phyloP scores from a whole-genome alignment of 2,797 vertebrate genomes.

The Gallinago solitaria region DNA sequence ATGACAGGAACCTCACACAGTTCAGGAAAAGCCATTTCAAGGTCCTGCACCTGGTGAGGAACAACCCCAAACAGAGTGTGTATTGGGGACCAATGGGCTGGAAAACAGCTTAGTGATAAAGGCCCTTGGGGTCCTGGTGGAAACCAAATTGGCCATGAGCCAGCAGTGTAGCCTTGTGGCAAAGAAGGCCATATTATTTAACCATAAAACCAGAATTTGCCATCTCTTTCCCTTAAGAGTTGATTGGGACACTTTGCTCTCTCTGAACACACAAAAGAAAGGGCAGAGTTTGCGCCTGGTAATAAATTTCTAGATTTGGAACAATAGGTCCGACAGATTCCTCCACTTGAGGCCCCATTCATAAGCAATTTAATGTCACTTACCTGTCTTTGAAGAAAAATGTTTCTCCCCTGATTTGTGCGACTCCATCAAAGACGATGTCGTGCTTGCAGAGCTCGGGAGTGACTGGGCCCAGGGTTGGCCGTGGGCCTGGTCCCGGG shows the following conservation, averaged over 20 bases:
- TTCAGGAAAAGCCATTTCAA: neutral
- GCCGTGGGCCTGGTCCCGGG: slow-evolving; percentile 76
- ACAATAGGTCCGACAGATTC: neutral
- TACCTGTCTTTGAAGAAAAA: slow-evolving; percentile 99
- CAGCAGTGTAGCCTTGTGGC: neutral
- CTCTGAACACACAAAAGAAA: neutral
- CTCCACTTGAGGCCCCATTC: neutral
- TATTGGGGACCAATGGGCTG: neutral
- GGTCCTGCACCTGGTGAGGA: neutral
- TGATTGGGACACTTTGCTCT: neutral
- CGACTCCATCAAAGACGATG: slow-evolving; percentile 90
- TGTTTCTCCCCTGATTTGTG: slow-evolving; percentile 94
- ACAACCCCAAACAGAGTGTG: neutral
- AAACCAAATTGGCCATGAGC: neutral
- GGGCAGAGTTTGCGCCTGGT: neutral
- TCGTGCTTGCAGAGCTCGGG: slow-evolving; percentile 91
- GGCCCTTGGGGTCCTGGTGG: neutral
- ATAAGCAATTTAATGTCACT: slow-evolving; percentile 20
- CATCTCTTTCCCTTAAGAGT: neutral
- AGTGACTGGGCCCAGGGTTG: slow-evolving; percentile 91
- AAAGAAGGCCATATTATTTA: neutral
- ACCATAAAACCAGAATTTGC: neutral
- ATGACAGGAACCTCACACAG: neutral
- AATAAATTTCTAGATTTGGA: neutral
- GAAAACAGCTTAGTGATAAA: neutral